A percentile compares a stretch with the other conserved stretches of the same genome.
Conservation (phyloP, 2,888 invertebrate genomes). For the Cetonia aurata region DNA sequence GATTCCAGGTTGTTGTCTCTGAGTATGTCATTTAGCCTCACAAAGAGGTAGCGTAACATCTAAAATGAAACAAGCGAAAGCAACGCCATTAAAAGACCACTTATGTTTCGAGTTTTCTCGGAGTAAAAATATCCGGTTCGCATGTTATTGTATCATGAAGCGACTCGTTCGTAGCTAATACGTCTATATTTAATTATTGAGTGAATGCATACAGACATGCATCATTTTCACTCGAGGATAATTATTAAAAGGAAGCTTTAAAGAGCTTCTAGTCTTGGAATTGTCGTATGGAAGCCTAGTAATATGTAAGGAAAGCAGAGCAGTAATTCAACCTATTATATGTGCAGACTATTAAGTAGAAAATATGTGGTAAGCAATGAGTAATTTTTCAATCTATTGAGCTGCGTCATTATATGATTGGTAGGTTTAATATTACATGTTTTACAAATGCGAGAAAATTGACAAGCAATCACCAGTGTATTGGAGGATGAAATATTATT, state of each 20-base stretch:
- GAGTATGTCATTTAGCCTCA: constrained; percentile 24
- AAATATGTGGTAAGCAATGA: constrained; percentile 17
- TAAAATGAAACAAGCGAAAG: constrained; percentile 31
- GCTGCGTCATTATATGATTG: constrained; percentile 33
- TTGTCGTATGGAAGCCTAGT: constrained; percentile 16
- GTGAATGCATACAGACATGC: constrained; percentile 29
- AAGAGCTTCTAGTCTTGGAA: constrained; percentile 38
- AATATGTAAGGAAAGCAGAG: constrained; percentile 15
- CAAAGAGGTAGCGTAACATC: constrained; percentile 21
- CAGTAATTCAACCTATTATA: constrained; percentile 36
- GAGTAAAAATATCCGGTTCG: constrained; percentile 33
- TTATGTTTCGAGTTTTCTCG: constrained; percentile 24
- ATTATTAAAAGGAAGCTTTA: constrained; percentile 36
- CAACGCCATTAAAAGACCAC: constrained; percentile 20
- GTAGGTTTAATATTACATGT: constrained; percentile 27
- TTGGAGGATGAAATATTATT: constrained; percentile 3
- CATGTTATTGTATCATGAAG: constrained; percentile 31
- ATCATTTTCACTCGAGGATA: constrained; percentile 38
- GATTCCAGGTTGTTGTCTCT: constrained; percentile 12
- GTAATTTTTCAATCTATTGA: constrained; percentile 36
- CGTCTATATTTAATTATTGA: constrained; percentile 31
- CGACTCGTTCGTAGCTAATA: constrained; percentile 20
- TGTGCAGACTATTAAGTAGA: constrained; percentile 21
- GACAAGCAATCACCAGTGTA: constrained; percentile 14
- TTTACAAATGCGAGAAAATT: constrained; percentile 26